A percentile compares a stretch with the other conserved stretches of the same genome.
Conservation (phyloP, 2,888 invertebrate species). For the Smittia sp. region DNA sequence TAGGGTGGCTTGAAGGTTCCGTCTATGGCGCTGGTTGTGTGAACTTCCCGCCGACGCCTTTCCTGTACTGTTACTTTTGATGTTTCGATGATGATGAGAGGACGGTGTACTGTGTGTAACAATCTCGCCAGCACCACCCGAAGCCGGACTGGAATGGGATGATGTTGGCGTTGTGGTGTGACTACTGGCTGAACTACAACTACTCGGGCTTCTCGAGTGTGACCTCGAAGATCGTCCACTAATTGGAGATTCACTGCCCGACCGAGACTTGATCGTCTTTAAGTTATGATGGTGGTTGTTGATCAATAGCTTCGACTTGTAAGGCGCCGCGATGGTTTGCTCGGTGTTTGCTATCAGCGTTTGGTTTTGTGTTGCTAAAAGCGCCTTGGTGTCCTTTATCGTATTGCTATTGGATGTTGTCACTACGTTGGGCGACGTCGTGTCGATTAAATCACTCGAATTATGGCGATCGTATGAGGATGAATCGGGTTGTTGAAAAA, state of each 20-base stretch:
- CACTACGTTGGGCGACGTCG: slow-evolving; percentile 18
- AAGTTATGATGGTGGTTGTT: slow-evolving; percentile 28
- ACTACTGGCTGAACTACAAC: slow-evolving; percentile 52
- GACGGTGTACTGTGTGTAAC: slow-evolving; percentile 35
- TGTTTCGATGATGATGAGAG: slow-evolving; percentile 21
- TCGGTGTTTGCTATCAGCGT: slow-evolving; percentile 4
- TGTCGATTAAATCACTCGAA: slow-evolving; percentile 31
- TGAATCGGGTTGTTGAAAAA: slow-evolving; percentile 25
- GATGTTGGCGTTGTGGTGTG: slow-evolving; percentile 15
- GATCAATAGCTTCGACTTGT: slow-evolving; percentile 34
- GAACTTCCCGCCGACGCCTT: slow-evolving; percentile 2
- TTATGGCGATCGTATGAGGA: slow-evolving; percentile 40
- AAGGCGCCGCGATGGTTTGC: slow-evolving; percentile 12
- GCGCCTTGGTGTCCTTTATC: neutral
- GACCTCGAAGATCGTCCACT: slow-evolving; percentile 55
- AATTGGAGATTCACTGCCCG: slow-evolving; percentile 56
- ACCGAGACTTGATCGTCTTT: slow-evolving; percentile 54
- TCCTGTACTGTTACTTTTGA: slow-evolving; percentile 23
- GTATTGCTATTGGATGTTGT: slow-evolving; percentile 20
- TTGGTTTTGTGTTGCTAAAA: neutral
- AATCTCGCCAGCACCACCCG: slow-evolving; percentile 10
- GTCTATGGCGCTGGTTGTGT: slow-evolving; percentile 24
- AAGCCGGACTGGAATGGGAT: slow-evolving; percentile 26
- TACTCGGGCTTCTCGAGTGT: slow-evolving; percentile 56
- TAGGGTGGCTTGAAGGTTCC: slow-evolving; percentile 26